Base-by-base conservation (phyloP, 2,113 vertebrate species). In the Cottus gobio region DNA sequence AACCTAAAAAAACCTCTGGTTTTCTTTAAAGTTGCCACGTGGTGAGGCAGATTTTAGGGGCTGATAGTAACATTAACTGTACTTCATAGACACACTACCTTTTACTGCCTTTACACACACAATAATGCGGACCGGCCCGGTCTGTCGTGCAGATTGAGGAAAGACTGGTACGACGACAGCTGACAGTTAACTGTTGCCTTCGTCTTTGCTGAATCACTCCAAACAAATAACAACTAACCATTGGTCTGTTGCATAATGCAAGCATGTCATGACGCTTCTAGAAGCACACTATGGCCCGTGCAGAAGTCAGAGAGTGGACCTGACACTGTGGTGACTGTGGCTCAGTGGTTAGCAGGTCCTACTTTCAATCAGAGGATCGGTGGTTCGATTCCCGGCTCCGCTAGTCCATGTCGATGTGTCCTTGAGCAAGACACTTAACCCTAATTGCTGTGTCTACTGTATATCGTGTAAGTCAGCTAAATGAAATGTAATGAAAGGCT, bases 1-100 rank as follows among this genome's bases (percentile, higher is more conserved):
- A 34, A 34, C 4, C 4, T 4, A 37, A 71, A 39, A 42, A 26
- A 24, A 54, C 28, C 15, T 57, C 12, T 7, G 24, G 4, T 46
- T 18, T 18, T 65, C 7, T 28, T 24, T 5, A 3, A 65, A 63
- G 60, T 63, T 34, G n/a, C 34, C 8, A 36, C 39, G 37, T 39
- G 39, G 36, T 12, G 16, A 26, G 12, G 37, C 11, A 26, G 36
- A 62, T 61, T 28, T 82, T 3, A 79, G 69, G 26, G 68, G 26
- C 50, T 62, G 20, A 72, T 57, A 28, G 7, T 67, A 31, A 76
- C 11, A 34, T 36, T 50, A 54, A 26, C 34, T 80, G 20, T 71
- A 18, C 24, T 66, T 34, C 42, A 52, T 66, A 64, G 63, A 79
- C 60, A 79, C 60, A 90, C 90, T 91, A 91, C 80, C 13, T 72